Evolutionary conservation across 30 jellyfish, hydroid and myxozoan genomes (phyloP), one percentile per base, ranked within the genome.

Genomic region (Aurelia sp.): DNA sequence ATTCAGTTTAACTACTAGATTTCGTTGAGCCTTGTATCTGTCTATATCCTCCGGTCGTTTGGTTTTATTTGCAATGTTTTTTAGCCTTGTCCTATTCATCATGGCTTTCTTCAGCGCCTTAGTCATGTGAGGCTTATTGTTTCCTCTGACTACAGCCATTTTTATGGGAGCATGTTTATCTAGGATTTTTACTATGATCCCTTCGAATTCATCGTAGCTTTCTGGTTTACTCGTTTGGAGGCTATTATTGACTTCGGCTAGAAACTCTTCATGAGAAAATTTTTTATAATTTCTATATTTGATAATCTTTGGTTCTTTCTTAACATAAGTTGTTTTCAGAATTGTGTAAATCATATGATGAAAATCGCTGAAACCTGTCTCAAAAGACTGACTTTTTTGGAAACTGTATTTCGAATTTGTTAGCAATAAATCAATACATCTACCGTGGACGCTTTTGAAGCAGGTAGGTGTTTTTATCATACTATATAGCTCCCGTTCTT

Each of bases 161-260:
- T 37, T 37, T 37, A 37, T 37, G 50, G 50, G 50, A 37, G 50
- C 50, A 59, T 59, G 68, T 21, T 59, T 59, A 59, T 59, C 68
- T 17, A 59, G 68, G 27, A 59, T 59, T 59, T 59, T 59, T 21
- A 21, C 12, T 18, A 59, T 59, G 68, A 21, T 21, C 68, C 5
- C 68, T 59, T 59, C 68, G 12, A 59, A 59, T 59, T 59, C 13
- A 18, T 59, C 68, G 68, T 59, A 59, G 13, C 12, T 59, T 59
- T 59, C 68, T 59, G 27, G 20, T 11, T 4, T 59, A 59, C 68
- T 59, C 12, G 68, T 11, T 59, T 59, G 68, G 68, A 59, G 68
- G 68, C 68, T 59, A 59, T 59, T 17, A 59, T 59, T 59, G 68
- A 59, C 68, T 59, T 59, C 68, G 12, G 68, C 68, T 59, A 59